Conservation (phyloP, 2,888 invertebrate genomes). For the Orthosia cruda region DNA sequence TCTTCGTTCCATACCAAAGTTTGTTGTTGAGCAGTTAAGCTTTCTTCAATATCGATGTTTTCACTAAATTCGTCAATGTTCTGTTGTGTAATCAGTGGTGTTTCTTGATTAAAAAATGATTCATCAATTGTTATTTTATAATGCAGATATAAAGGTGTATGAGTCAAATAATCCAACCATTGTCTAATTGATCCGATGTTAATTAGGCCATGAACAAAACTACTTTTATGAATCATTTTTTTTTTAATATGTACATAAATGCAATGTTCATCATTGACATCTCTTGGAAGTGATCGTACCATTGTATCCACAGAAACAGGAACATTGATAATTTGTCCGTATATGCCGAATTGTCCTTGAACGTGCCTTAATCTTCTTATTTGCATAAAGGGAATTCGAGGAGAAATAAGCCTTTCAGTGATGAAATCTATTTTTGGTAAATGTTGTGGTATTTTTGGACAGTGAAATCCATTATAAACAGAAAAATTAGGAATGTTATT, state of each 20-base stretch:
- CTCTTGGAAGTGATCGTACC: not conserved
- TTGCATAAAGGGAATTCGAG: not conserved
- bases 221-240: too few relatives aligned
- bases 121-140: not conserved
- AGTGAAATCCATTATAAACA: not conserved
- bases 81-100: not conserved
- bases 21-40: not conserved
- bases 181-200: too few relatives aligned
- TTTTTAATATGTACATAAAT: not conserved
- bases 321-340: too few relatives aligned
- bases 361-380: not conserved
- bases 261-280: not conserved
- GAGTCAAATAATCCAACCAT: too few relatives aligned
- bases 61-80: not conserved
- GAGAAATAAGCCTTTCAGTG: not conserved
- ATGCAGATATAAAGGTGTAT: not conserved
- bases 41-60: not conserved
- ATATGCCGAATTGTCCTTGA: too few relatives aligned
- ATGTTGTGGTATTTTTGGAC: not conserved
- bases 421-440: too few relatives aligned
- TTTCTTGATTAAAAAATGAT: not conserved
- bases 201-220: too few relatives aligned
- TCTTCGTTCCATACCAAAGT: not conserved
- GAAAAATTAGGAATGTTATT: not conserved
- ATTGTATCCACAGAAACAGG: not conserved